Percentiles rank a stretch among this genome's conserved stretches.
Evolutionary conservation across 2,113 vertebrate genomes (phyloP).

Genomic region (Ammospiza nelsoni): DNA sequence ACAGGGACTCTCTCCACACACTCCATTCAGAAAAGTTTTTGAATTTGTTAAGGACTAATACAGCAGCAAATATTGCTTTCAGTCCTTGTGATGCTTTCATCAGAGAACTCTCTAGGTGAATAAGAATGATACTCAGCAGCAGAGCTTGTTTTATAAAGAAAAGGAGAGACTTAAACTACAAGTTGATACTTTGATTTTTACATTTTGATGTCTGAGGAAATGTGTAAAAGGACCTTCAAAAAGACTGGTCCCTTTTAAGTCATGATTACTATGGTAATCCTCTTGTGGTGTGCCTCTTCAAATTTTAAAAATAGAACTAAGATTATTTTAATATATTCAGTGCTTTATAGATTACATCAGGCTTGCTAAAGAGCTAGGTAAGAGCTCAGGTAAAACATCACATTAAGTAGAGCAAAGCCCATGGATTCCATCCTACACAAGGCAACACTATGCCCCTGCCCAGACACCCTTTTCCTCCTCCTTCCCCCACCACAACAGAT

Average conservation of each 20-base stretch:
- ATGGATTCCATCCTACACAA: background rate
- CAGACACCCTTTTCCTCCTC: background rate
- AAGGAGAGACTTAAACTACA: background rate
- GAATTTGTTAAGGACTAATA: background rate
- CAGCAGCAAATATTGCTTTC: background rate
- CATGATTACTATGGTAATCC: background rate
- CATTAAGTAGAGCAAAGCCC: background rate
- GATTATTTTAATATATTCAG: background rate
- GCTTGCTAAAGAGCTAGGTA: background rate
- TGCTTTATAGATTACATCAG: background rate
- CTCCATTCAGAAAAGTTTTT: background rate
- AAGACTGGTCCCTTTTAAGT: background rate
- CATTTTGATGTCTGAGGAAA: background rate
- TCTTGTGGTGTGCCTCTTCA: background rate
- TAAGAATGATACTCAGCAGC: background rate
- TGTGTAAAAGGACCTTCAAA: background rate
- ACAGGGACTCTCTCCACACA: too few relatives aligned
- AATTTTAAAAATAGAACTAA: background rate
- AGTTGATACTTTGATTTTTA: background rate
- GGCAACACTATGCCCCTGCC: background rate
- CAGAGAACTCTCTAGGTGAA: background rate
- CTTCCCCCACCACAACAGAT: background rate
- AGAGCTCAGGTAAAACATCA: background rate
- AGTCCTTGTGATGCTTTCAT: background rate
- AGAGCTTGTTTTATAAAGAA: background rate